phyloP scores from a whole-genome alignment of 2,113 vertebrate genomes.

The Herpetotheres cachinnans region DNA sequence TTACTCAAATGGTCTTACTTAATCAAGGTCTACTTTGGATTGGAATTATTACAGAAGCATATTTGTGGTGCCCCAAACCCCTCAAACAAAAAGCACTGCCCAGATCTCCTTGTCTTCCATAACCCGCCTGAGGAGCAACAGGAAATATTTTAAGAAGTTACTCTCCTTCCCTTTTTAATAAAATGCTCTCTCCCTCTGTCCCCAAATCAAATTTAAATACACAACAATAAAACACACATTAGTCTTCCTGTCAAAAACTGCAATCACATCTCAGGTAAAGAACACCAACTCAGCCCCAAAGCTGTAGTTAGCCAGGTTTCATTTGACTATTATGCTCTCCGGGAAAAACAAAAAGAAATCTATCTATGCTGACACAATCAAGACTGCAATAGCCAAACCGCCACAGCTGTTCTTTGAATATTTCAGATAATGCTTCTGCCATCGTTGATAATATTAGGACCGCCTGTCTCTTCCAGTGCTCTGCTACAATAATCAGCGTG shows the following conservation, averaged over 20 bases:
- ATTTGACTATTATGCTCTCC: conserved; percentile 13
- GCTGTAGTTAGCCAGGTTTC: conserved; percentile 21
- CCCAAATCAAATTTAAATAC: conserved; percentile 66
- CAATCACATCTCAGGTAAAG: conserved; percentile 33
- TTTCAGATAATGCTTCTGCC: conserved; percentile 24
- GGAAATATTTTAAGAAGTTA: conserved; percentile 19
- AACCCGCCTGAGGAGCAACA: neutral
- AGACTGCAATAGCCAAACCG: conserved; percentile 44
- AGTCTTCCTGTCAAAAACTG: conserved; percentile 50
- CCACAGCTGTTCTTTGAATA: conserved; percentile 8
- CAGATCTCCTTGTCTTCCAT: neutral
- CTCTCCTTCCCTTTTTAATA: conserved; percentile 45
- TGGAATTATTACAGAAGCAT: neutral
- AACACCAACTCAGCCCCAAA: neutral
- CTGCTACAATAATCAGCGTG: neutral
- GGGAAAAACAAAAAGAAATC: conserved; percentile 29
- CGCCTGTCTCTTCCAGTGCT: conserved; percentile 4
- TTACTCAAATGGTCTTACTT: neutral
- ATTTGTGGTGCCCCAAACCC: neutral
- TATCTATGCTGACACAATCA: conserved; percentile 12
- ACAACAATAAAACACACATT: conserved; percentile 53
- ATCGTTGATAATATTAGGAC: neutral
- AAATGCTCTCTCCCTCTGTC: conserved; percentile 6
- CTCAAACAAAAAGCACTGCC: neutral
- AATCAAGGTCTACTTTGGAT: neutral